Evolutionary conservation across 1,140 invertebrate genomes (phyloP).

Genomic region (Leptinotarsa lineolata): DNA sequence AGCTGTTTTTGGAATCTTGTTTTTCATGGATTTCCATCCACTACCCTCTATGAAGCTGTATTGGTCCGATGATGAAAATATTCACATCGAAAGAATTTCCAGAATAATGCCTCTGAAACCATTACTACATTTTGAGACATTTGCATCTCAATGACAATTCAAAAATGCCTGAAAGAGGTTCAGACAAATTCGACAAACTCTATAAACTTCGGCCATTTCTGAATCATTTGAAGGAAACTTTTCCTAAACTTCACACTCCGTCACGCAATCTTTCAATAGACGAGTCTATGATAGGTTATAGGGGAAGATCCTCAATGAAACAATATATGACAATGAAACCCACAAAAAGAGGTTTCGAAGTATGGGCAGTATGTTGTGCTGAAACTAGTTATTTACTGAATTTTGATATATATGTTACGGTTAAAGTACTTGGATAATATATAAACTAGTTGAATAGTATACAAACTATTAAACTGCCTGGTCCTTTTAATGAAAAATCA

Average conservation of each 20-base stretch:
- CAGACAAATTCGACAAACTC: constrained; percentile 18
- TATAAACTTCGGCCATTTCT: constrained; percentile 9
- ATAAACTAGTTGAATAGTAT: too few relatives aligned
- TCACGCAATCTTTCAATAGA: neutral
- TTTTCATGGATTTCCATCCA: constrained; percentile 20
- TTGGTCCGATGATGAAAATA: constrained; percentile 16
- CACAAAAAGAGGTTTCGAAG: constrained; percentile 51
- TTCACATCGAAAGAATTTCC: neutral
- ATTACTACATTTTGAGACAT: constrained; percentile 16
- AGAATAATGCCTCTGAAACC: constrained; percentile 19
- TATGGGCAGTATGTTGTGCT: constrained; percentile 47
- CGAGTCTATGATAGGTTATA: constrained; percentile 33
- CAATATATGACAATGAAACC: constrained; percentile 51
- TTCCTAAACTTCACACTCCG: neutral
- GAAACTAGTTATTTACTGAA: constrained; percentile 39
- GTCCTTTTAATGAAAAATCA: too few relatives aligned
- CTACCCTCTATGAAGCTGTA: constrained; percentile 7
- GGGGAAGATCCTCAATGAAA: constrained; percentile 44
- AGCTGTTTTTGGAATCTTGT: neutral
- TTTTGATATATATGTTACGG: constrained; percentile 13
- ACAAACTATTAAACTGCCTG: too few relatives aligned
- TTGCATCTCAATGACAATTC: constrained; percentile 20
- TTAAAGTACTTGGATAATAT: too few relatives aligned
- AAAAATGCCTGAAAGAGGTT: constrained; percentile 12
- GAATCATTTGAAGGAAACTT: neutral